Conservation (phyloP, 2,113 vertebrate species). For the Pterocles burchelli region DNA sequence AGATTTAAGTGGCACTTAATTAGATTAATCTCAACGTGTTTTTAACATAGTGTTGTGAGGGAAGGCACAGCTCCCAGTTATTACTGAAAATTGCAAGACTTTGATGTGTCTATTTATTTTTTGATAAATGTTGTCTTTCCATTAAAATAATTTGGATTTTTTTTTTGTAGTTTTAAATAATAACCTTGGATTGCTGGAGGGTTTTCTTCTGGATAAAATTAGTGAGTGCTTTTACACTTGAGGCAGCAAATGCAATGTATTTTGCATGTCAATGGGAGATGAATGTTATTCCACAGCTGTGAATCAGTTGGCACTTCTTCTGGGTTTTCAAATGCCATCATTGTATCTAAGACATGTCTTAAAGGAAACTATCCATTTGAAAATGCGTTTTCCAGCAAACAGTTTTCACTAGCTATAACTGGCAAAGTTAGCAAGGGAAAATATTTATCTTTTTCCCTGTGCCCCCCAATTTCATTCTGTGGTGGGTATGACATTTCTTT, state of each 20-base stretch:
- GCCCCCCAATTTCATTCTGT: background rate
- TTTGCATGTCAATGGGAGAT: background rate
- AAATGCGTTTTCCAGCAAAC: background rate
- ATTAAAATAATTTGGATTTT: background rate
- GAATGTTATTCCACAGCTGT: background rate
- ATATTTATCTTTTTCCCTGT: background rate
- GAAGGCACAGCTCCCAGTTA: background rate
- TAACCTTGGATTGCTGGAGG: background rate
- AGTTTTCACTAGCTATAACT: background rate
- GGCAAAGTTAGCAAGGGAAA: background rate
- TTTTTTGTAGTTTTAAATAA: background rate
- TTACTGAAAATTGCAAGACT: background rate
- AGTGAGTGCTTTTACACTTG: background rate
- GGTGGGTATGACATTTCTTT: background rate
- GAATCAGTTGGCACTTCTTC: background rate
- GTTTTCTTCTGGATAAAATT: background rate
- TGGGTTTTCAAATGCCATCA: background rate
- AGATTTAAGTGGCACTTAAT: background rate
- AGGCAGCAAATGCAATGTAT: background rate
- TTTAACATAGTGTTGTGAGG: background rate
- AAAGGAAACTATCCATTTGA: background rate
- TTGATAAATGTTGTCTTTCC: background rate
- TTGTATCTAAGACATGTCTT: background rate
- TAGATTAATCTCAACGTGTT: background rate
- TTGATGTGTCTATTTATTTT: background rate